These are phyloP conservation scores for Vulpes ferrilata DNA, from an alignment of 2,113 vertebrate genomes.

Conservation along the genomic window DNA sequence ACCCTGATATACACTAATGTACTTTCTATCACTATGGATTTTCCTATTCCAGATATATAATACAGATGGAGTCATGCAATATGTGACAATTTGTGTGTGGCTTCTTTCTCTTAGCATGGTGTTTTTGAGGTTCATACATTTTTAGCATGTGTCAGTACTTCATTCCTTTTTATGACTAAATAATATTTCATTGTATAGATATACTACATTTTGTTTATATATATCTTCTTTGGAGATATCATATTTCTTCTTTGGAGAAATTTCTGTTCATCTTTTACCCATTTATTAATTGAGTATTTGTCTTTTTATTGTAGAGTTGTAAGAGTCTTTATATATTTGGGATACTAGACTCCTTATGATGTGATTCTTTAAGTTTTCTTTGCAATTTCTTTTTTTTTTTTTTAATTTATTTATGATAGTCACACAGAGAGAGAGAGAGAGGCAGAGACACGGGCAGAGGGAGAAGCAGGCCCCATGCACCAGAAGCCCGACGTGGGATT, in stretches of 20 bases:
- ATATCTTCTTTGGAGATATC: neutral
- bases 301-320: constrained; percentile 7
- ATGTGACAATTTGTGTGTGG: neutral
- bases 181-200: neutral
- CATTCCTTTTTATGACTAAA: neutral
- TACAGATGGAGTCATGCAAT: neutral
- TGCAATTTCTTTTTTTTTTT: constrained; percentile 49
- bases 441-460: too few species aligned
- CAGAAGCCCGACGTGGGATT: too few species aligned
- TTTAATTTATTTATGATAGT: too few species aligned
- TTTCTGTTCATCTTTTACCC: neutral
- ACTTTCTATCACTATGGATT: neutral
- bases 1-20: neutral
- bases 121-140: neutral
- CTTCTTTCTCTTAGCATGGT: neutral
- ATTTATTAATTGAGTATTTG: neutral
- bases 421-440: too few species aligned
- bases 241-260: constrained; percentile 25
- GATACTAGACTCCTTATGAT: neutral
- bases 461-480: too few species aligned
- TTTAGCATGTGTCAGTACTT: neutral
- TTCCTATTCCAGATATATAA: neutral
- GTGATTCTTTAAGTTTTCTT: neutral
- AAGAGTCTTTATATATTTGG: neutral
- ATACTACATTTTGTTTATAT: neutral